A percentile compares a stretch with the other conserved stretches of the same genome.
Evolutionary conservation across 2,113 vertebrate genomes (phyloP).

Genomic region (Sprattus sprattus): DNA sequence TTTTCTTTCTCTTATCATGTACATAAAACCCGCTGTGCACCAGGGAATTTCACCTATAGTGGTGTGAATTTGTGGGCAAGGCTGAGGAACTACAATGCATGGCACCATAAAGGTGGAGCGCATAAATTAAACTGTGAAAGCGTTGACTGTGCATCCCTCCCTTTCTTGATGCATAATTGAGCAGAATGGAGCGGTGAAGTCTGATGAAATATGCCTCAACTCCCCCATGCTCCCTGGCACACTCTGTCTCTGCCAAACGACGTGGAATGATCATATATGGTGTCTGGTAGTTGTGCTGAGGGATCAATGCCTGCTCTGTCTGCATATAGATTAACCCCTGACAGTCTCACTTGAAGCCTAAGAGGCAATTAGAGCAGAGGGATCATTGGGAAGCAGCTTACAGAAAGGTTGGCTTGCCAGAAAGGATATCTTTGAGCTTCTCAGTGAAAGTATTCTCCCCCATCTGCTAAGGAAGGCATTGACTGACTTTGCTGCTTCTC

Average conservation of each 20-base stretch:
- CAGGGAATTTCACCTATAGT: background rate
- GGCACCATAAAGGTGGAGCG: background rate
- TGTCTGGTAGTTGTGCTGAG: constrained; percentile 10
- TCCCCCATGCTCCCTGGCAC: background rate
- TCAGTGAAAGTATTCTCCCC: constrained; percentile 49
- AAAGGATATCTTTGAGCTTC: constrained; percentile 34
- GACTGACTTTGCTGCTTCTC: background rate
- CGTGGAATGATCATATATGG: constrained; percentile 6
- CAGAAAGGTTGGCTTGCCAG: constrained; percentile 27
- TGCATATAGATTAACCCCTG: constrained; percentile 40
- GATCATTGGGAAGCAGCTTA: constrained; percentile 49
- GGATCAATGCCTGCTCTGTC: constrained; percentile 32
- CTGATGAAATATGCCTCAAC: constrained; percentile 10
- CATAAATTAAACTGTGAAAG: background rate
- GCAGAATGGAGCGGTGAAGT: background rate
- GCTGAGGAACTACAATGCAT: background rate
- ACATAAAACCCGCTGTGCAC: background rate
- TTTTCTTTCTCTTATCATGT: background rate
- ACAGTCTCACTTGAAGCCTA: constrained; percentile 46
- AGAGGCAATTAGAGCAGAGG: constrained; percentile 43
- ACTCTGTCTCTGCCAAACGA: background rate
- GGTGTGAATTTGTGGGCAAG: background rate
- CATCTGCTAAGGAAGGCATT: constrained; percentile 1
- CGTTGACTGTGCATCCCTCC: background rate
- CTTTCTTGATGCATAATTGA: background rate